phyloP scores from a whole-genome alignment of 2,113 vertebrate species.

The Microtus richardsoni region DNA sequence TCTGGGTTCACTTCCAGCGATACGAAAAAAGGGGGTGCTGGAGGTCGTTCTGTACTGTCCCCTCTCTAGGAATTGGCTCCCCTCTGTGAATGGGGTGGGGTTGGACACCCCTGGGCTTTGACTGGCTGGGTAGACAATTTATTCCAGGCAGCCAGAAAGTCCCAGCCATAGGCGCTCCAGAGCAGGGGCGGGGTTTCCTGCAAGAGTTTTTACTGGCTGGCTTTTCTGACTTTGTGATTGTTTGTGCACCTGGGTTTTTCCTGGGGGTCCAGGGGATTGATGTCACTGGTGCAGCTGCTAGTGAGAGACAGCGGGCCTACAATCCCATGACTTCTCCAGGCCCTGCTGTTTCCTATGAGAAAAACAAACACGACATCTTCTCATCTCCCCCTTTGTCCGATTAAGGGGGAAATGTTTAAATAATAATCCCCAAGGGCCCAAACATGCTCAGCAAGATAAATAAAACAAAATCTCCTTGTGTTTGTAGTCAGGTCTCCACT shows the following conservation, averaged over 20 bases:
- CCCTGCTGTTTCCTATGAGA: background rate
- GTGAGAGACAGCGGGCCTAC: rapidly evolving
- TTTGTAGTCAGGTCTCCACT: conserved; percentile 22
- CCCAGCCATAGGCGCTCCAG: background rate
- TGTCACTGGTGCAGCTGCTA: background rate
- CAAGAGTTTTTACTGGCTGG: conserved; percentile 14
- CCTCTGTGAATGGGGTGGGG: background rate
- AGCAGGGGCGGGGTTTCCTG: background rate
- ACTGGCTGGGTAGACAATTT: background rate
- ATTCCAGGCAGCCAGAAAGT: background rate
- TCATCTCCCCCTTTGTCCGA: background rate
- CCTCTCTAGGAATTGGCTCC: background rate
- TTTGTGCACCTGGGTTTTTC: background rate
- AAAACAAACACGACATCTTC: background rate
- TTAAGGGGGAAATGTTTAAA: background rate
- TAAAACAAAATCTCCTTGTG: background rate
- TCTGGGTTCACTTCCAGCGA: background rate
- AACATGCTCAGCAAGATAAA: background rate
- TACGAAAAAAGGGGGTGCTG: background rate
- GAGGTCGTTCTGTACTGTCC: background rate
- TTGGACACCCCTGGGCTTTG: background rate
- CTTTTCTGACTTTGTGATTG: background rate
- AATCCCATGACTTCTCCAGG: background rate
- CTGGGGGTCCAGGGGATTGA: no score
- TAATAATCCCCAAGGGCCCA: conserved; percentile 26